A percentile compares a stretch with the other conserved stretches of the same genome.
Evolutionary conservation across 2,797 vertebrate genomes (phyloP).

Genomic region (Anolis apletophallus): DNA sequence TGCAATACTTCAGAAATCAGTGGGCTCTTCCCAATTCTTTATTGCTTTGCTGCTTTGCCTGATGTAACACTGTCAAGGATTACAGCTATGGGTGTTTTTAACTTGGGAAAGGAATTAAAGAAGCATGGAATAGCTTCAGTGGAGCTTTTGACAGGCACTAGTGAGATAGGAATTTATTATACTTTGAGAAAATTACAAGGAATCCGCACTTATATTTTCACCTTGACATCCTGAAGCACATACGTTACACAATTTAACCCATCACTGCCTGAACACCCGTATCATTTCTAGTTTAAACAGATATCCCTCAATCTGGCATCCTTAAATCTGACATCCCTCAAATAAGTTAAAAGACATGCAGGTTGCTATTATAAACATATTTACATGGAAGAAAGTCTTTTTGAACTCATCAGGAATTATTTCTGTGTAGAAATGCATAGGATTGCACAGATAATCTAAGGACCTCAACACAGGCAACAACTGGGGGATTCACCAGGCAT

Average conservation of each 20-base stretch:
- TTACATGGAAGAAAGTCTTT: too few relatives aligned
- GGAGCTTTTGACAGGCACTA: constrained; percentile 8
- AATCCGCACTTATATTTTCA: background rate
- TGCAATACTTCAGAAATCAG: constrained; percentile 17
- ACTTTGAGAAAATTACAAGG: background rate
- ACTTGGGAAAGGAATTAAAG: constrained; percentile 3
- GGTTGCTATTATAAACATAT: too few relatives aligned
- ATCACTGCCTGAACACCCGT: background rate
- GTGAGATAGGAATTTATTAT: constrained; percentile 13
- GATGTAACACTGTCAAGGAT: background rate
- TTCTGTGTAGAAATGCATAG: too few relatives aligned
- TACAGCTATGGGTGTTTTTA: constrained; percentile 5
- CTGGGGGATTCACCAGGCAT: too few relatives aligned
- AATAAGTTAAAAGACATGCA: too few relatives aligned
- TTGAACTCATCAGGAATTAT: too few relatives aligned
- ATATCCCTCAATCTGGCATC: background rate
- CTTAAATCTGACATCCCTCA: background rate
- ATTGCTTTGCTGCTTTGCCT: constrained; percentile 3
- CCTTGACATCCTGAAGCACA: background rate
- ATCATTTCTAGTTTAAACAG: background rate
- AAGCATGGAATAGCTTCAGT: constrained; percentile 14
- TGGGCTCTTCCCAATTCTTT: constrained; percentile 39
- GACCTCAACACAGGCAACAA: too few relatives aligned
- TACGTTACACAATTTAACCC: background rate
- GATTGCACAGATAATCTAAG: too few relatives aligned